Conservation (phyloP, 2,113 vertebrate species). For the Rhinolophus ferrumequinum region DNA sequence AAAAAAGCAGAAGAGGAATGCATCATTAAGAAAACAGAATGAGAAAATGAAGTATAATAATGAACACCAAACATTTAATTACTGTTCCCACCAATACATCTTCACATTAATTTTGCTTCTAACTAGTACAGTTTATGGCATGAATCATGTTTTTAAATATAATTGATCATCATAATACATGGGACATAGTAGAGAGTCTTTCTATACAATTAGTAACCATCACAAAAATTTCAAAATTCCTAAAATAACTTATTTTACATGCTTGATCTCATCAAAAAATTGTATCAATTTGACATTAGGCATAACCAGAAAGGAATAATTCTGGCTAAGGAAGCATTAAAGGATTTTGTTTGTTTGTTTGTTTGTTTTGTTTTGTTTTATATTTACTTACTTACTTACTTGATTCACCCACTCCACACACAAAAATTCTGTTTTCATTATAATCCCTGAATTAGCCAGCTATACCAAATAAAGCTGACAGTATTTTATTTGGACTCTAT, state of each 20-base stretch:
- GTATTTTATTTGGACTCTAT: background rate
- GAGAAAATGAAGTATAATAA: background rate
- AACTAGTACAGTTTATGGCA: background rate
- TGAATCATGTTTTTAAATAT: background rate
- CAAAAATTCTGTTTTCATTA: background rate
- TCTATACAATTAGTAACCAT: background rate
- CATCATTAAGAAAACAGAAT: background rate
- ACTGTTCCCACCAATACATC: background rate
- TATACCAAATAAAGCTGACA: background rate
- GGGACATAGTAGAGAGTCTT: background rate
- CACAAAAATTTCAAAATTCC: background rate
- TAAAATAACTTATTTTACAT: background rate
- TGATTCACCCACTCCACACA: background rate
- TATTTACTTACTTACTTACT: background rate
- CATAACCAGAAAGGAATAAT: background rate
- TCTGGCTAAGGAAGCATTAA: background rate
- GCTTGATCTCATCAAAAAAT: background rate
- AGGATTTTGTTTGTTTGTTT: background rate
- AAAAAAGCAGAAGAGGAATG: background rate
- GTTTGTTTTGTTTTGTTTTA: too few relatives aligned
- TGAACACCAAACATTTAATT: background rate
- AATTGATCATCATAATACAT: background rate
- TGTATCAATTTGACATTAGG: background rate
- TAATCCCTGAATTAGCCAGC: background rate
- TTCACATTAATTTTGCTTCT: background rate